Base-by-base conservation (phyloP, 2,797 vertebrate species). In the Sebastes umbrosus region DNA sequence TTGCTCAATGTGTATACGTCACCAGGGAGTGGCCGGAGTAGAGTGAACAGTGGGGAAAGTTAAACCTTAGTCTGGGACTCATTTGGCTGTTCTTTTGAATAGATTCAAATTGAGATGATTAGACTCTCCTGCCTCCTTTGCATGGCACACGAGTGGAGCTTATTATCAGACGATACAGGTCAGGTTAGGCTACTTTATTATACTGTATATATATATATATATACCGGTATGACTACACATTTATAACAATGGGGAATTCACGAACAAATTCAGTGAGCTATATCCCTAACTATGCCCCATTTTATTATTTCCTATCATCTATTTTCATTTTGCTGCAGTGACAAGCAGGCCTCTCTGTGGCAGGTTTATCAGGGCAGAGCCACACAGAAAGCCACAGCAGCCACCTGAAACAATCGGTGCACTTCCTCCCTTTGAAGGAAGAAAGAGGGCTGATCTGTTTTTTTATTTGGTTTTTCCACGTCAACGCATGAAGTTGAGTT, bases 71-170 rank as follows among this genome's bases (percentile, higher is more conserved):
- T 59, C 27, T 68, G n/a, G 34, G 70, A 46, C 84, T 93, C 85
- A 92, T 94, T 94, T 94, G 93, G 71, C 66, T 94, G 74, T 18
- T 52, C 25, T 65, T 95, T 94, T 94, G 88, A 93, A 93, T 95
- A 85, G 83, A 95, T 94, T 93, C 87, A 94, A 95, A 94, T 82
- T 46, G 59, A 67, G 60, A 66, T 80, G 66, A 82, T 89, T 77
- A 77, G 71, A 82, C 36, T 84, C 43, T 83, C 36, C 80, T 72
- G 64, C 69, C 66, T 86, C 24, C 58, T 94, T 94, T 93, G 91
- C 91, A 91, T 92, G 75, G 57, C 72, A 70, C 68, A 39, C 14
- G 68, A 86, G 62, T 75, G 46, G 68, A 76, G 77, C 20, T 68
- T 31, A 75, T 84, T 62, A 75, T 72, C 54, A 77, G 69, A 85